These are phyloP conservation scores for Amphipoea oculea DNA, from an alignment of 2,888 invertebrate genomes.

Conservation along the genomic window DNA sequence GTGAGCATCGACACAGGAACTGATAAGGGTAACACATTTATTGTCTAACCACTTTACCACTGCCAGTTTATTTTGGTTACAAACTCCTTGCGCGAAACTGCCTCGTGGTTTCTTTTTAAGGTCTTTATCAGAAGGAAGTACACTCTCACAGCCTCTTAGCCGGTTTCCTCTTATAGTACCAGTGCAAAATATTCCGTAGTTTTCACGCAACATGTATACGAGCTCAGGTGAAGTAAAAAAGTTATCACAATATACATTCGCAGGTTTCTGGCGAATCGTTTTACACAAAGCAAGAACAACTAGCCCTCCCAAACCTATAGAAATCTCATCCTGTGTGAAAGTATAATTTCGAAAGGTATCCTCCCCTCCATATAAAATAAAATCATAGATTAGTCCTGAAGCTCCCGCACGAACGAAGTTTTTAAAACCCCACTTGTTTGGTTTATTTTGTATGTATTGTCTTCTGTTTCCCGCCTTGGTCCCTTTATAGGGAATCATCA, in stretches of 20 bases:
- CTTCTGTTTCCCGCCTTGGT: conserved; percentile 4
- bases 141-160: too few relatives aligned
- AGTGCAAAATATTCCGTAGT: too few relatives aligned
- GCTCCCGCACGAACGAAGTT: background rate
- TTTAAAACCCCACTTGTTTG: conserved; percentile 1
- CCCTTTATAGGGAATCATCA: conserved; percentile 6
- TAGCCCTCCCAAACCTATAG: conserved; percentile 5
- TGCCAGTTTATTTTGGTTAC: too few relatives aligned
- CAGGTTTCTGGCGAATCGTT: conserved; percentile 7
- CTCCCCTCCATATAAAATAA: conserved; percentile 4
- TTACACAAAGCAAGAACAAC: conserved; percentile 9
- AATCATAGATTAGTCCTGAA: background rate
- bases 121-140: too few relatives aligned
- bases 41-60: too few relatives aligned
- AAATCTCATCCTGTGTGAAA: background rate
- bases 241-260: conserved; percentile 6
- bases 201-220: conserved; percentile 4
- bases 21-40: too few relatives aligned
- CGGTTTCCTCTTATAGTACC: too few relatives aligned
- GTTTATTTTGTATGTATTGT: background rate
- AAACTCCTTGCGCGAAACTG: too few relatives aligned
- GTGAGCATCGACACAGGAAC: too few relatives aligned
- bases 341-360: conserved; percentile 3
- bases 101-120: too few relatives aligned
- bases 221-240: conserved; percentile 2